Evolutionary conservation across 1,140 invertebrate species (phyloP).

Genomic region (Temnothorax longispinosus): DNA sequence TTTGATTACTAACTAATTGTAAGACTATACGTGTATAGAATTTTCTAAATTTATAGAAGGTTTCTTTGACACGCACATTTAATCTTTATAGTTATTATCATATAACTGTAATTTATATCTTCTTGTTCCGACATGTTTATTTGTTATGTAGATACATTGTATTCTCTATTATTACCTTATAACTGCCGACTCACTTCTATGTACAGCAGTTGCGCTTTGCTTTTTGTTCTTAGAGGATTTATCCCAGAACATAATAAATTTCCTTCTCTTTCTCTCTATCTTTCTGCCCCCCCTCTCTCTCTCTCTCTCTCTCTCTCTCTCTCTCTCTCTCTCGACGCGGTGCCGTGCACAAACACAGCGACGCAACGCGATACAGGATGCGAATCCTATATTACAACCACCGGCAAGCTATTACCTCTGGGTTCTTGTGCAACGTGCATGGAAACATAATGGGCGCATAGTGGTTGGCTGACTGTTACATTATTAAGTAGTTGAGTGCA

Average conservation of each 20-base stretch:
- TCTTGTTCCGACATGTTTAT: slow-evolving; percentile 46
- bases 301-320: neutral
- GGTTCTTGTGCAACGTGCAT: slow-evolving; percentile 75
- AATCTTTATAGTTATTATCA: slow-evolving; percentile 27
- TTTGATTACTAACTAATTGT: neutral
- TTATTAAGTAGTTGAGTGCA: slow-evolving; percentile 82
- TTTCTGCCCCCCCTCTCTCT: neutral
- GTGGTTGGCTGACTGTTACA: slow-evolving; percentile 81
- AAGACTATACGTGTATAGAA: neutral
- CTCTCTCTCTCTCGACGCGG: slow-evolving; percentile 29
- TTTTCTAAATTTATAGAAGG: neutral
- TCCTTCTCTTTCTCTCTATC: slow-evolving; percentile 27
- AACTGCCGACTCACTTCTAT: slow-evolving; percentile 54
- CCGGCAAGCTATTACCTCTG: slow-evolving; percentile 68
- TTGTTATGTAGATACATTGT: slow-evolving; percentile 52
- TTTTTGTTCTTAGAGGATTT: slow-evolving; percentile 59
- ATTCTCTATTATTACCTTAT: slow-evolving; percentile 57
- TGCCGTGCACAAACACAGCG: slow-evolving; percentile 51
- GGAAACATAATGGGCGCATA: slow-evolving; percentile 80
- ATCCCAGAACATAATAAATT: slow-evolving; percentile 60
- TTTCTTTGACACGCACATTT: neutral
- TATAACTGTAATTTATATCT: slow-evolving; percentile 48
- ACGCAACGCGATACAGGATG: slow-evolving; percentile 65
- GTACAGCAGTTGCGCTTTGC: slow-evolving; percentile 40
- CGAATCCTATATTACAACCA: slow-evolving; percentile 73